phyloP scores from a whole-genome alignment of 1,140 invertebrate species.

The Hydropsyche tenuis region DNA sequence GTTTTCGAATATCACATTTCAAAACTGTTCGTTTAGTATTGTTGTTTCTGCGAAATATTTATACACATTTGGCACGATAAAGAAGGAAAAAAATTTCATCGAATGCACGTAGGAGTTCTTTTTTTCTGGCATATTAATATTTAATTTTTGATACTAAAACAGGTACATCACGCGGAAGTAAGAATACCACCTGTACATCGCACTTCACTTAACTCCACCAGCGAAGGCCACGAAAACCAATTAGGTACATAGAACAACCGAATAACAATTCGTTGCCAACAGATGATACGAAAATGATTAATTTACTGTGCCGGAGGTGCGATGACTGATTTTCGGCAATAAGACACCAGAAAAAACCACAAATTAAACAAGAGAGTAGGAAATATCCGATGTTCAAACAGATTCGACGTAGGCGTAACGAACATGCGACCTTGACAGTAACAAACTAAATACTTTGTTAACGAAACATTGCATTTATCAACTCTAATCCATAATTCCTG shows the following conservation, averaged over 20 bases:
- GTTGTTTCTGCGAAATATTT: too few relatives aligned
- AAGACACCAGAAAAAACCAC: background rate
- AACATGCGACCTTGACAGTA: background rate
- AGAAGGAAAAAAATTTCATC: too few relatives aligned
- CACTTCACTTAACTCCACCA: conserved; percentile 5
- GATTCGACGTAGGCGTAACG: background rate
- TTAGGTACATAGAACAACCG: background rate
- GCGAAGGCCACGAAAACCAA: conserved; percentile 27
- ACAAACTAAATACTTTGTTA: too few relatives aligned
- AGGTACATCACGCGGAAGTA: conserved; percentile 25
- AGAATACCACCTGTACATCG: conserved; percentile 15
- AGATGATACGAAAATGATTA: conserved; percentile 11
- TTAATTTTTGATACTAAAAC: background rate
- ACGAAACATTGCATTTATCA: too few relatives aligned
- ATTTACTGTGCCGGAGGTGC: background rate
- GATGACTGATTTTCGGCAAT: conserved; percentile 4
- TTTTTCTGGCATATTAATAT: too few relatives aligned
- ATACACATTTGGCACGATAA: too few relatives aligned
- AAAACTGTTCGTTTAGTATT: too few relatives aligned
- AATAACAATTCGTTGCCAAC: background rate
- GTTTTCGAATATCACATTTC: too few relatives aligned
- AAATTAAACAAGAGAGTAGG: conserved; percentile 9
- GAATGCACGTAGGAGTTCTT: too few relatives aligned
- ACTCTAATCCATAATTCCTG: too few relatives aligned
- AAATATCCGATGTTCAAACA: conserved; percentile 4